These are phyloP conservation scores for Himalopsyche tibetana DNA, from an alignment of 2,888 invertebrate genomes.

Conservation along the genomic window DNA sequence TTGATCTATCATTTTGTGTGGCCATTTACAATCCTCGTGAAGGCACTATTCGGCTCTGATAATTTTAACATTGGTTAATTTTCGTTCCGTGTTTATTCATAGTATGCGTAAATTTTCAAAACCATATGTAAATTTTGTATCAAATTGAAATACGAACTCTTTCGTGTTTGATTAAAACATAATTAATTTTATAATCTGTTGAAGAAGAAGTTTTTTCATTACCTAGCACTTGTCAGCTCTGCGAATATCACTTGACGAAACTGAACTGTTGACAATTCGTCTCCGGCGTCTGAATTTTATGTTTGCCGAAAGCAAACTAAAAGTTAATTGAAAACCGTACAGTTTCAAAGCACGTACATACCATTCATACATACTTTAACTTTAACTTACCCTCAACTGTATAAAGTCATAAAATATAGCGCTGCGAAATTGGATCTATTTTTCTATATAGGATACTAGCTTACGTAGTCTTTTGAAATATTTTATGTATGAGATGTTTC, in stretches of 20 bases:
- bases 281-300: slow-evolving; percentile 37
- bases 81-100: no score
- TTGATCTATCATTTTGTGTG: no score
- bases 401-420: slow-evolving; percentile 30
- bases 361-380: slow-evolving; percentile 39
- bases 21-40: no score
- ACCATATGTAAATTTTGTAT: no score
- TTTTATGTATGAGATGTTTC: no score
- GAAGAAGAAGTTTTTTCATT: slow-evolving; percentile 31
- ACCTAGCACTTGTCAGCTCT: slow-evolving; percentile 1
- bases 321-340: slow-evolving; percentile 53
- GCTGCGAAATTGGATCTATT: slow-evolving; percentile 1
- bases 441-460: background rate
- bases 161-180: background rate
- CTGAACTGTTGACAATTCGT: slow-evolving; percentile 23
- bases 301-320: slow-evolving; percentile 49
- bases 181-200: slow-evolving; percentile 27
- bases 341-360: slow-evolving; percentile 12
- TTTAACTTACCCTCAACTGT: slow-evolving; percentile 32
- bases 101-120: no score
- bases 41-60: no score
- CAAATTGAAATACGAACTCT: no score
- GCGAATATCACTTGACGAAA: slow-evolving; percentile 7
- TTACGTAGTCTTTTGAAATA: no score
- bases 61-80: no score